Base-by-base conservation (phyloP, 2,888 invertebrate species). In the Euplexia lucipara region DNA sequence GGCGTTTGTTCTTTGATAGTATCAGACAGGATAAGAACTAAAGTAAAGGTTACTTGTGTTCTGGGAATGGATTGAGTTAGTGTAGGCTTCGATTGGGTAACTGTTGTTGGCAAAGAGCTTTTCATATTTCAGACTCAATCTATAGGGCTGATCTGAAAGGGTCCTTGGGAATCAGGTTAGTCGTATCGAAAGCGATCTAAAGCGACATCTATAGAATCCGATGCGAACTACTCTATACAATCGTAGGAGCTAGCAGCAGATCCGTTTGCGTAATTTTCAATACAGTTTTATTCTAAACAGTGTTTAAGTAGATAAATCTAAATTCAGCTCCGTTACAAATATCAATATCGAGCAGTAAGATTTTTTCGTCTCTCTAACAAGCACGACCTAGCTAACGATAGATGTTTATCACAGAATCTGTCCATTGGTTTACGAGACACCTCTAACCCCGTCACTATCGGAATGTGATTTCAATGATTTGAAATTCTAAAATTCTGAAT, bases 31-130 rank as follows among this genome's bases (percentile, higher is more conserved):
- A 81, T 83, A 82, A 75, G 74, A 56, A 53, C 69, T 54, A 44
- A 57, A 65, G 72, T 77, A 82, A 80, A 82, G 83, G 83, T 79
- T 78, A 79, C 65, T 75, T 66, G 69, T 77, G 72, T 63, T 64
- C 70, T 61, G 44, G 37, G 59, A 78, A 61, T 63, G 56, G 70
- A 74, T 77, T 74, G 67, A 74, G 73, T 77, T 77, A 60, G 52
- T 62, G 52, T 26, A 18, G 56, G 10, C 37, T 60, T 57, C 56
- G 65, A 76, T 77, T 77, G 48, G 52, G 66, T 66, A 61, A 66
- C 73, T 61, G 72, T 71, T 56, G 44, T 52, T 60, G 35, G 37
- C 32, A 51, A 35, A 41, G 74, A 70, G 35, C 22, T 49, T 54
- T 54, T 68, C 22, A 75, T 60, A 51, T 69, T 75, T 71, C 16